Conservation (phyloP, 1,140 invertebrate genomes). For the Neodiprion virginianus region DNA sequence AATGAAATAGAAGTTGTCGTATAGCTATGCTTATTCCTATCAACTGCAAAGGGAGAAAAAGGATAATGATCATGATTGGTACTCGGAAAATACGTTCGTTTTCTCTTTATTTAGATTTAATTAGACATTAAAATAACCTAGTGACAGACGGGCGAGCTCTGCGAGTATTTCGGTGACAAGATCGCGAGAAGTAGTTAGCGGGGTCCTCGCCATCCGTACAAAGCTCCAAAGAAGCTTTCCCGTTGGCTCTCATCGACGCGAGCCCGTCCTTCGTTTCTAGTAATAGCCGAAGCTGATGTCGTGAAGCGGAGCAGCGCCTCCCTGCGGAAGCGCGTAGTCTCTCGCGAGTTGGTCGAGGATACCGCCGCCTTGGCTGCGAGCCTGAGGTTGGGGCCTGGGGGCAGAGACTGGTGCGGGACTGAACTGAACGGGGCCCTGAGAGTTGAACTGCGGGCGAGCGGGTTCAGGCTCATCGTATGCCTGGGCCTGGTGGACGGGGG, state of each 20-base stretch:
- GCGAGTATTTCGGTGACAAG: constrained; percentile 5
- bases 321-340: constrained; percentile 77
- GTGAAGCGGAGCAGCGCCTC: constrained; percentile 71
- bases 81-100: not conserved
- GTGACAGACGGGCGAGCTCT: constrained; percentile 32
- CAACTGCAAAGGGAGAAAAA: too few species aligned
- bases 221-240: too few species aligned
- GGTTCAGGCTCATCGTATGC: constrained; percentile 27
- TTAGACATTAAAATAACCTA: constrained; percentile 35
- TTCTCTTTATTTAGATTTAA: constrained; percentile 34
- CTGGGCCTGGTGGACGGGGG: constrained; percentile 14
- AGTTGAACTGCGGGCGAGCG: constrained; percentile 20
- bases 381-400: constrained; percentile 45
- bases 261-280: constrained; percentile 45
- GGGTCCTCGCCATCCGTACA: too few species aligned
- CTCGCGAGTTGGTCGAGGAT: constrained; percentile 81
- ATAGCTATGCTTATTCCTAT: too few species aligned
- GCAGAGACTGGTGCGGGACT: constrained; percentile 32
- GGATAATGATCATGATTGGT: too few species aligned
- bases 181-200: too few species aligned
- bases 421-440: constrained; percentile 45
- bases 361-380: constrained; percentile 63
- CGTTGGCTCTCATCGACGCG: too few species aligned
- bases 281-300: constrained; percentile 82
- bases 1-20: too few species aligned